A percentile compares a stretch with the other conserved stretches of the same genome.
These are phyloP conservation scores for Mus minutoides DNA, from an alignment of 2,797 vertebrate species.

Conservation along the genomic window DNA sequence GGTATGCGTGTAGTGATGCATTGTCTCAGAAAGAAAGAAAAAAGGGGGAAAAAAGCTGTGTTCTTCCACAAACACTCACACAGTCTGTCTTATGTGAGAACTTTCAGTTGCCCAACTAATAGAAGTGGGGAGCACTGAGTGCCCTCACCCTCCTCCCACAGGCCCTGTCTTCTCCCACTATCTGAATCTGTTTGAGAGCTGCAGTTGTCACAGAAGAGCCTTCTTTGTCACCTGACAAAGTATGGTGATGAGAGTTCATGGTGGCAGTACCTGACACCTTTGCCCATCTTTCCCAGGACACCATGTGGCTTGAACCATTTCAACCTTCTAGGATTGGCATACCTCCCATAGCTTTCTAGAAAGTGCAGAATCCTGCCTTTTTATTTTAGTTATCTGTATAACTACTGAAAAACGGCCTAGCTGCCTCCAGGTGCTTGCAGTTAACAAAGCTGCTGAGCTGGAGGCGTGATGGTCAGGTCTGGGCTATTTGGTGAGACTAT, in stretches of 20 bases:
- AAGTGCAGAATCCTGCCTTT: neutral
- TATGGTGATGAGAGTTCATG: neutral
- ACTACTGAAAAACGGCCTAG: neutral
- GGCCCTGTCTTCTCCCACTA: neutral
- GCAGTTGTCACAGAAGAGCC: neutral
- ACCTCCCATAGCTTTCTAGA: neutral
- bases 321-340: neutral
- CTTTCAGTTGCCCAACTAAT: neutral
- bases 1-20: neutral
- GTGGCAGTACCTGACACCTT: neutral
- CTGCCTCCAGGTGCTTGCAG: neutral
- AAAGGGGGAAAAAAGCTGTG: neutral
- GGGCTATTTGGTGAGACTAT: neutral
- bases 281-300: too few species aligned
- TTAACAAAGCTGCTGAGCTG: slow-evolving; percentile 2
- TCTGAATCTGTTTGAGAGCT: neutral
- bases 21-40: neutral
- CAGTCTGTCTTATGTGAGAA: neutral
- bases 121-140: neutral
- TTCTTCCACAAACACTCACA: neutral
- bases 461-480: neutral
- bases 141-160: too few species aligned
- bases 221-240: neutral
- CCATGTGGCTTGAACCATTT: neutral
- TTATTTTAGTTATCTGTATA: neutral